Evolutionary conservation across 2,113 vertebrate species (phyloP), one percentile per base, ranked within the genome.

Genomic region (Oriolus oriolus): DNA sequence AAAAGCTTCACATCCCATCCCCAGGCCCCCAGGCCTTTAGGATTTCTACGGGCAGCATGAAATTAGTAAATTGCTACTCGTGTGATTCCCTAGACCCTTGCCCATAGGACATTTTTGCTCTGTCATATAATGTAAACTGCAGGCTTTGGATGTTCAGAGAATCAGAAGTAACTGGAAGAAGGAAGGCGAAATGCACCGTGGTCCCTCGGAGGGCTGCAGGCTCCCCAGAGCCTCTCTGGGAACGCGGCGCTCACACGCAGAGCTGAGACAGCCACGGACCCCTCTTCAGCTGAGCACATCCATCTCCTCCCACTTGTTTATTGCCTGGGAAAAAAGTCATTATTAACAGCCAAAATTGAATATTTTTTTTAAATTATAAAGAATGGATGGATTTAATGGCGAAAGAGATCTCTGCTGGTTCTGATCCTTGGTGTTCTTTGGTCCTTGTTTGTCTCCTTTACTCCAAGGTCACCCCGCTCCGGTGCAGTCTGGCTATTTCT

Each of bases 81-180:
- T 96, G 76, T 87, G 89, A 81, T 93, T 91, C 90, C 88, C 94
- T 81, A 94, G 95, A 76, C 86, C 90, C 57, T 78, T 94, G 84
- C 59, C 87, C 89, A 93, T 24, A 70, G 88, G 85, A 96, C 33
- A 66, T 76, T 81, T 92, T 76, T 84, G 39, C 84, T 90, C 86
- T 84, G 93, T 94, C 93, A 74, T 70, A 28, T 20, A 50, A 45
- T 57, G 78, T 90, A 66, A 96, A 93, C 90, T 88, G 56, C 91
- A 69, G 76, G 69, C 41, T 94, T 85, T 86, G 78, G n/a, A 84
- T 76, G 90, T 63, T 87, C 84, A 79, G 64, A 44, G 90, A 94
- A 33, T 95, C 70, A 60, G 17, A 39, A 84, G 42, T 66, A 88
- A 95, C 64, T 65, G 75, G 70, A 44, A 69, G 87, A 28, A 91